A percentile compares a stretch with the other conserved stretches of the same genome.
Conservation (phyloP, 2,797 vertebrate genomes). For the Phalloptychus januarius region DNA sequence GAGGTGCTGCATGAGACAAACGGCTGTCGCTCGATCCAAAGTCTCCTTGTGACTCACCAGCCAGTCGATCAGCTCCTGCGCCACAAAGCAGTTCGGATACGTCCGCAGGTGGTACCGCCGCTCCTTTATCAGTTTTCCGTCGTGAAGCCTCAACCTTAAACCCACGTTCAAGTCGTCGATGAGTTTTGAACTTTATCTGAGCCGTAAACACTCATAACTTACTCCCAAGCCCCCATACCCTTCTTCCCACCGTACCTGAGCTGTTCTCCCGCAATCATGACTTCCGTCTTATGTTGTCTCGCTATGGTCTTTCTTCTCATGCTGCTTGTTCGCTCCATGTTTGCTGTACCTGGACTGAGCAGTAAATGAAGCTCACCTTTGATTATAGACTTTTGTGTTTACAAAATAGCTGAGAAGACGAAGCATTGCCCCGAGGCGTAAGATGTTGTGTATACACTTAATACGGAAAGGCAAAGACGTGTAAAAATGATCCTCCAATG, state of each 20-base stretch:
- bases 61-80: slow-evolving; percentile 88
- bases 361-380: slow-evolving; percentile 30
- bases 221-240: too few relatives aligned
- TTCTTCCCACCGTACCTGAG: slow-evolving; percentile 81
- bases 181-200: background rate
- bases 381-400: slow-evolving; percentile 66
- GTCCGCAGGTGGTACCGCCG: slow-evolving; percentile 85
- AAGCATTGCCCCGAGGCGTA: slow-evolving; percentile 49
- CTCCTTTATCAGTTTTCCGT: slow-evolving; percentile 89
- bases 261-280: slow-evolving; percentile 91
- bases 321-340: slow-evolving; percentile 80
- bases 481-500: background rate
- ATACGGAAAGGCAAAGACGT: slow-evolving; percentile 22
- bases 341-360: slow-evolving; percentile 40
- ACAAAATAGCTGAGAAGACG: slow-evolving; percentile 70
- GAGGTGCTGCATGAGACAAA: slow-evolving; percentile 87
- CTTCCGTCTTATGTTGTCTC: slow-evolving; percentile 84
- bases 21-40: slow-evolving; percentile 80
- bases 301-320: slow-evolving; percentile 78
- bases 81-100: slow-evolving; percentile 89
- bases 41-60: slow-evolving; percentile 86
- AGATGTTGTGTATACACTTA: slow-evolving; percentile 76
- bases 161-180: slow-evolving; percentile 13
- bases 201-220: background rate
- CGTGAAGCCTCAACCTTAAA: slow-evolving; percentile 85